Evolutionary conservation across 2,113 vertebrate species (phyloP).

Genomic region (Prunella fulvescens): DNA sequence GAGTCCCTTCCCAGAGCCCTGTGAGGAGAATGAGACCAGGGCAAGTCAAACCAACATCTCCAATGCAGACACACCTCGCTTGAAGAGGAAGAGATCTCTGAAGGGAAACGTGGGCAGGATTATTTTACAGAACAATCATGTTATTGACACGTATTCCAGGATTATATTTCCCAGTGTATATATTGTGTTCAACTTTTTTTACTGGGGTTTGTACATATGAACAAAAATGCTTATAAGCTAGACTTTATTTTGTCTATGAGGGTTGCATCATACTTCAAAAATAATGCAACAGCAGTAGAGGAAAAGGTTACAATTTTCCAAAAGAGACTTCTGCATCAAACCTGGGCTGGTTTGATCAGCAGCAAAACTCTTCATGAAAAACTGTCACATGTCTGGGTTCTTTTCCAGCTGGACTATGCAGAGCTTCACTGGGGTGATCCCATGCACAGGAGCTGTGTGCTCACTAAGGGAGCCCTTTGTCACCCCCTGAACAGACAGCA

Average conservation of each 20-base stretch:
- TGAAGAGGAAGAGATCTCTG: conserved; percentile 78
- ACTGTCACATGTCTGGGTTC: background rate
- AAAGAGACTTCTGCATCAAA: background rate
- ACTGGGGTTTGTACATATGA: conserved; percentile 89
- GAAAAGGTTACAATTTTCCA: background rate
- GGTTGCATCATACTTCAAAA: background rate
- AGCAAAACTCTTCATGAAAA: background rate
- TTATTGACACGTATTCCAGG: conserved; percentile 90
- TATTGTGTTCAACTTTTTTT: conserved; percentile 90
- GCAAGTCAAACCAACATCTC: conserved; percentile 51
- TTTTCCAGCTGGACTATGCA: background rate
- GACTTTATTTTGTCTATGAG: background rate
- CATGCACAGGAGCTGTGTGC: background rate
- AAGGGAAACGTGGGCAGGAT: conserved; percentile 77
- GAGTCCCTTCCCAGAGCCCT: conserved; percentile 48
- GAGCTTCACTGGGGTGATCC: background rate
- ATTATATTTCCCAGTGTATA: conserved; percentile 88
- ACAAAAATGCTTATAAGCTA: background rate
- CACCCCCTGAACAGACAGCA: background rate
- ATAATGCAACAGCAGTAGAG: background rate
- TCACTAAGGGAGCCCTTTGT: background rate
- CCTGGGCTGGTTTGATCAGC: background rate
- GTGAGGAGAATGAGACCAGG: conserved; percentile 51
- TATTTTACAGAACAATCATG: conserved; percentile 87
- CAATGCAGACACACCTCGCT: conserved; percentile 27